A percentile compares a stretch with the other conserved stretches of the same genome.
Evolutionary conservation across 1,140 invertebrate genomes (phyloP).

Genomic region (Delia radicum): DNA sequence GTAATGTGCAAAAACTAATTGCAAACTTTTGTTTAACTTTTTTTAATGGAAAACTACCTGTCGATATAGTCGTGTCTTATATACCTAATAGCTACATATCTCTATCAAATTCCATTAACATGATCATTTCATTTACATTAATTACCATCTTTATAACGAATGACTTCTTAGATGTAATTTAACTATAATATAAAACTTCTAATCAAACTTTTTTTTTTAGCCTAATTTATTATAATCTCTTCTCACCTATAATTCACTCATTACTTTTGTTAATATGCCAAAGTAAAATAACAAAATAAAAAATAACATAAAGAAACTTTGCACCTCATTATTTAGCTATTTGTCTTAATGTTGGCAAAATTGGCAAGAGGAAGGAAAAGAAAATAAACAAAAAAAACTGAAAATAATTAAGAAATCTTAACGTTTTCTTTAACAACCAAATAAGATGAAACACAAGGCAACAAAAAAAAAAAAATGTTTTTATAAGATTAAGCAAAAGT

Average conservation of each 20-base stretch:
- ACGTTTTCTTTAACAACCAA: not conserved
- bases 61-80: too few species aligned
- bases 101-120: too few species aligned
- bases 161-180: not conserved
- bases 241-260: not conserved
- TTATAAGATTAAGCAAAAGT: not conserved
- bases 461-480: not conserved
- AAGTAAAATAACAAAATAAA: not conserved
- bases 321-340: not conserved
- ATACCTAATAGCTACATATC: too few species aligned
- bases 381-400: too few species aligned
- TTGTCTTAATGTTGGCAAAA: not conserved
- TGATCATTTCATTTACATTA: not conserved
- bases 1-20: too few species aligned
- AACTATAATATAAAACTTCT: not conserved
- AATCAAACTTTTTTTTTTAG: not conserved
- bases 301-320: not conserved
- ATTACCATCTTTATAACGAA: not conserved
- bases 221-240: conserved; percentile 5
- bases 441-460: not conserved
- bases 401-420: conserved; percentile 2
- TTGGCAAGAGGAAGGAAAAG: too few species aligned
- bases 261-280: not conserved
- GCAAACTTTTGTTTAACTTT: too few species aligned
- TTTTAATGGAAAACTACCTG: too few species aligned